Percentiles rank a stretch among this genome's conserved stretches.
Conservation (phyloP, 2,113 vertebrate genomes). For the Tichodroma muraria region DNA sequence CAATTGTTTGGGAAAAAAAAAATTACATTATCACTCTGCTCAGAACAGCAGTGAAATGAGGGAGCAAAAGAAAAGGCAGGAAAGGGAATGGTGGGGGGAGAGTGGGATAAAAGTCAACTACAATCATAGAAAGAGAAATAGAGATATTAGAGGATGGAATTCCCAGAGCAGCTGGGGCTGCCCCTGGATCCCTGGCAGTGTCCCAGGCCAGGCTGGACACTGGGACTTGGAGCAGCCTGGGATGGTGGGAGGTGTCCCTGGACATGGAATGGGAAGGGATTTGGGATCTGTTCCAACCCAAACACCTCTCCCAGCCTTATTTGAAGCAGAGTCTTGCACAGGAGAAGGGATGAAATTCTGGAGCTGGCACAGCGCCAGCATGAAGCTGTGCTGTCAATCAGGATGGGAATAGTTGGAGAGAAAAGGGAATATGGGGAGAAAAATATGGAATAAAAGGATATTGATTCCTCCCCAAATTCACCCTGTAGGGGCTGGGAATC, state of each 20-base stretch:
- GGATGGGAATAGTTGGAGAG: not conserved
- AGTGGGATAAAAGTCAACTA: not conserved
- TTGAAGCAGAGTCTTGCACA: not conserved
- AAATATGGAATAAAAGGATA: not conserved
- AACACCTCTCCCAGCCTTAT: not conserved
- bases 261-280: not conserved
- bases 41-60: not conserved
- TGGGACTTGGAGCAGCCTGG: not conserved
- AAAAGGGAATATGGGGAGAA: not conserved
- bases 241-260: not conserved
- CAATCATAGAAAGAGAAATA: not conserved
- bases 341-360: not conserved
- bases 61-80: slow-evolving; percentile 46
- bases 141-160: not conserved
- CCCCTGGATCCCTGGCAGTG: not conserved
- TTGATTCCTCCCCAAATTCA: not conserved
- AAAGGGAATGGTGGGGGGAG: not conserved
- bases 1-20: not conserved
- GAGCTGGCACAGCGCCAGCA: not conserved
- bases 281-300: not conserved
- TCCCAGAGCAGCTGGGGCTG: not conserved
- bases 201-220: fast-evolving
- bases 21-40: not conserved
- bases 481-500: not conserved
- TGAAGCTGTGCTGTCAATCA: too few relatives aligned